These are phyloP conservation scores for Latrodectus geometricus DNA, from an alignment of 1,140 invertebrate genomes.

Conservation along the genomic window DNA sequence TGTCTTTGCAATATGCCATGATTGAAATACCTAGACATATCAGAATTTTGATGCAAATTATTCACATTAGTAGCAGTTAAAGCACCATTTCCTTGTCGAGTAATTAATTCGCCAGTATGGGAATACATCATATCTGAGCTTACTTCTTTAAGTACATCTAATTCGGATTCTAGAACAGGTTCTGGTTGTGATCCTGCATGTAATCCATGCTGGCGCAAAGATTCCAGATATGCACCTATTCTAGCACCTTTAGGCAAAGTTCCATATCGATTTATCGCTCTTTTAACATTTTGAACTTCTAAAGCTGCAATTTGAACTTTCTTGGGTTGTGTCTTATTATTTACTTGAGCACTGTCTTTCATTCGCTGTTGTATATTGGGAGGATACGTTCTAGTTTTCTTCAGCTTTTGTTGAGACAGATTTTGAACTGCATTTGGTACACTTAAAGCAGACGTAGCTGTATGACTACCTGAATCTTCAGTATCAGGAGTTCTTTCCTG, in stretches of 20 bases:
- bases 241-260: conserved; percentile 94
- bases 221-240: conserved; percentile 96
- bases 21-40: conserved; percentile 49
- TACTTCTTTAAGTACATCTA: conserved; percentile 46
- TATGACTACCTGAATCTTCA: conserved; percentile 72
- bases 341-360: conserved; percentile 47
- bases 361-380: conserved; percentile 63
- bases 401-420: conserved; percentile 66
- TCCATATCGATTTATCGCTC: conserved; percentile 94
- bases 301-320: conserved; percentile 85
- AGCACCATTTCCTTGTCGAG: neutral
- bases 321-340: conserved; percentile 61
- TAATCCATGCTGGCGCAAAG: conserved; percentile 76
- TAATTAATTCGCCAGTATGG: conserved; percentile 32
- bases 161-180: conserved; percentile 56
- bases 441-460: conserved; percentile 47
- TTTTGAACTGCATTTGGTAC: conserved; percentile 47
- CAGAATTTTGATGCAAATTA: conserved; percentile 15
- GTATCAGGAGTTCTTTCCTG: conserved; percentile 76
- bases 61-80: neutral
- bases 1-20: conserved; percentile 67
- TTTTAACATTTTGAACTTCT: conserved; percentile 96
- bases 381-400: conserved; percentile 74
- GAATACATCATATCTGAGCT: conserved; percentile 44
- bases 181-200: conserved; percentile 57